Conservation (phyloP, 2,888 invertebrate genomes). For the Oxytorus armatus region DNA sequence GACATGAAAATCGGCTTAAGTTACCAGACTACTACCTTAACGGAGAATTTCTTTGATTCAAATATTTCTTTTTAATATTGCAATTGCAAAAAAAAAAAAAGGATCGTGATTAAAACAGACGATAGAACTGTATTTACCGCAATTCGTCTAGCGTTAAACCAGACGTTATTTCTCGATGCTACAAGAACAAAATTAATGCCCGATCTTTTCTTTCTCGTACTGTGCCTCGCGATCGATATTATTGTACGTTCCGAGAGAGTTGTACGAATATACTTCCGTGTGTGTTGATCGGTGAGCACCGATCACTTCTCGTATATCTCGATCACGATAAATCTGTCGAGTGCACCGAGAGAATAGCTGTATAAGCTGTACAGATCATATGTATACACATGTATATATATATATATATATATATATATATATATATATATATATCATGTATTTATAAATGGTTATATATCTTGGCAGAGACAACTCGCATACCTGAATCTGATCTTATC, state of each 20-base stretch:
- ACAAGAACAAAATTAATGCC: constrained; percentile 21
- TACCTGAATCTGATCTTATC: constrained; percentile 60
- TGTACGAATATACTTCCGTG: constrained; percentile 55
- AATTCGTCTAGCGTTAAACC: constrained; percentile 23
- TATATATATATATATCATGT: constrained; percentile 25
- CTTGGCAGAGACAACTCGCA: constrained; percentile 49
- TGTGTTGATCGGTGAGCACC: constrained; percentile 41
- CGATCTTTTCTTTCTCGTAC: constrained; percentile 17
- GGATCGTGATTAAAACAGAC: constrained; percentile 2
- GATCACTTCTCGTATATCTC: constrained; percentile 49
- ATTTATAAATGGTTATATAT: too few relatives aligned
- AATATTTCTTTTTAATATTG: too few relatives aligned
- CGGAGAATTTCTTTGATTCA: too few relatives aligned
- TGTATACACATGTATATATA: constrained; percentile 30
- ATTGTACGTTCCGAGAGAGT: constrained; percentile 44
- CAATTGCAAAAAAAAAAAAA: too few relatives aligned
- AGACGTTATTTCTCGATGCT: constrained; percentile 22
- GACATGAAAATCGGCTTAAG: too few relatives aligned
- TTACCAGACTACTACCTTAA: too few relatives aligned
- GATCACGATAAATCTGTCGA: constrained; percentile 63
- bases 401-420: constrained; percentile 31
- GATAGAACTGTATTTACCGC: constrained; percentile 15
- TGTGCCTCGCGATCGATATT: constrained; percentile 46
- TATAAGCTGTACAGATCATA: constrained; percentile 34
- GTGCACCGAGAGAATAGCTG: constrained; percentile 41